Evolutionary conservation across 2,888 invertebrate genomes (phyloP).

Genomic region (Hoplodrina ambigua): DNA sequence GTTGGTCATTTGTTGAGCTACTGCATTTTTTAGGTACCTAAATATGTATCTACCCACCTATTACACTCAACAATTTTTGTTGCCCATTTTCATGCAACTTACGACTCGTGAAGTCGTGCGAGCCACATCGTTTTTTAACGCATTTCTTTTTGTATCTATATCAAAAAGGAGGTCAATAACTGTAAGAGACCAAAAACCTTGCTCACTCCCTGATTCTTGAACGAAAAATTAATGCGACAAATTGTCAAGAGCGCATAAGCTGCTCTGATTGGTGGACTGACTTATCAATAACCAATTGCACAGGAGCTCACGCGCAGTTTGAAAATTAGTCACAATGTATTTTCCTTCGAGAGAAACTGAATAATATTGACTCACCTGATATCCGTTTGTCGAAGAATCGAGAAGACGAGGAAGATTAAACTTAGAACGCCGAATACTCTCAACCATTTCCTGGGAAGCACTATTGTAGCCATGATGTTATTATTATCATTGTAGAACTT

Average conservation of each 20-base stretch:
- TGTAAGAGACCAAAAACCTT: background rate
- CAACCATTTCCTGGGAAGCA: conserved; percentile 71
- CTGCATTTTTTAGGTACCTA: background rate
- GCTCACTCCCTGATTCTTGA: background rate
- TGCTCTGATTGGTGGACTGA: background rate
- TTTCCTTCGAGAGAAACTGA: background rate
- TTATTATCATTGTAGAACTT: conserved; percentile 79
- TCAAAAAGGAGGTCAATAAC: conserved; percentile 15
- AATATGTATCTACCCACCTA: background rate
- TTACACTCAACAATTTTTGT: background rate
- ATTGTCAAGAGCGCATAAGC: background rate
- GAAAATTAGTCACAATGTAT: too few species aligned
- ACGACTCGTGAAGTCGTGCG: background rate
- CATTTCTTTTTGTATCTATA: conserved; percentile 7
- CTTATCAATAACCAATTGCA: background rate
- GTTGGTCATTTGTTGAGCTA: background rate
- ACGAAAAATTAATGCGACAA: too few species aligned
- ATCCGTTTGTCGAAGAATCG: conserved; percentile 57
- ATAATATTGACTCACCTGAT: conserved; percentile 69
- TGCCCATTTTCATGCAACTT: background rate
- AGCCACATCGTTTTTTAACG: background rate
- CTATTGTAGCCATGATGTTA: conserved; percentile 66
- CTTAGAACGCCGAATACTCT: conserved; percentile 69
- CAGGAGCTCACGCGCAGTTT: background rate
- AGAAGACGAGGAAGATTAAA: conserved; percentile 66